phyloP scores from a whole-genome alignment of 2,113 vertebrate genomes.

The Tapirus terrestris region DNA sequence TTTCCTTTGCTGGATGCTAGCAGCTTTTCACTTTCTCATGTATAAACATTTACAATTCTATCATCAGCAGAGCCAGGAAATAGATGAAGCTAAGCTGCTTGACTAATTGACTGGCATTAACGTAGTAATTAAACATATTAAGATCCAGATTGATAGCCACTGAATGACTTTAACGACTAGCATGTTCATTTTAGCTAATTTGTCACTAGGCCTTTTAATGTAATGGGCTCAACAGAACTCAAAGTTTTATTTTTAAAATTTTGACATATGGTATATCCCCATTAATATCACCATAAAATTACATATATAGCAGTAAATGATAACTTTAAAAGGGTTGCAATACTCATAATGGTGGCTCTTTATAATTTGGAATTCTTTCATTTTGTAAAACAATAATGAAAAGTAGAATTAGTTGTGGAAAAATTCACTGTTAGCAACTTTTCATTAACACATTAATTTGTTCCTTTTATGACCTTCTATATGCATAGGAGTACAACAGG shows the following conservation, averaged over 20 bases:
- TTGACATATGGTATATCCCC: slow-evolving; percentile 46
- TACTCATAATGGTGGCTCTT: neutral
- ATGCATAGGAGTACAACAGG: neutral
- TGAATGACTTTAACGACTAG: slow-evolving; percentile 25
- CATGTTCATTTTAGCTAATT: slow-evolving; percentile 56
- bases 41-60: slow-evolving; percentile 53
- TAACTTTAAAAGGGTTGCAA: slow-evolving; percentile 3
- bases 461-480: slow-evolving; percentile 34
- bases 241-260: slow-evolving; percentile 29
- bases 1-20: neutral
- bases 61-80: slow-evolving; percentile 50
- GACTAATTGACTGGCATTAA: slow-evolving; percentile 73
- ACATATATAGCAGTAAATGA: neutral
- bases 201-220: slow-evolving; percentile 57
- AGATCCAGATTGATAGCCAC: slow-evolving; percentile 66
- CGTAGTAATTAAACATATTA: slow-evolving; percentile 77
- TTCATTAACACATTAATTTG: slow-evolving; percentile 43
- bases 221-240: slow-evolving; percentile 24
- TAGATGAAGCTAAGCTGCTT: slow-evolving; percentile 61
- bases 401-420: neutral
- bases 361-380: neutral
- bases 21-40: neutral
- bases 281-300: slow-evolving; percentile 45
- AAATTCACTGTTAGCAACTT: slow-evolving; percentile 39
- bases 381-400: slow-evolving; percentile 4